phyloP scores from a whole-genome alignment of 1,140 invertebrate genomes.

The Melanaphis sacchari region DNA sequence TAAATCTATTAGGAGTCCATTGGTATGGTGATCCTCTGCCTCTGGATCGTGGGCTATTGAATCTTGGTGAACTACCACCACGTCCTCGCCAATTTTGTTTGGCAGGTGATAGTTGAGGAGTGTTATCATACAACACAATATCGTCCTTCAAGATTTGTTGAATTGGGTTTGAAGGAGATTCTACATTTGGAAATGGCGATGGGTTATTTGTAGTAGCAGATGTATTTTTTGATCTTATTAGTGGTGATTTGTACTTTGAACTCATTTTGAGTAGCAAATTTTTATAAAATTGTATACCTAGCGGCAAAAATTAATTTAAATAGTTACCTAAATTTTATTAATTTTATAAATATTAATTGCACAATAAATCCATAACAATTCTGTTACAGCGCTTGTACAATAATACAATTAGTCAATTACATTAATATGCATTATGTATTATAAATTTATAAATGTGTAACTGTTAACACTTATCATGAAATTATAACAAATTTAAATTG shows the following conservation, averaged over 20 bases:
- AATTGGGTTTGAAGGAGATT: neutral
- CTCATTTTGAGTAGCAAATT: neutral
- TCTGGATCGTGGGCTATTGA: neutral
- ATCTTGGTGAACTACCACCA: constrained; percentile 26
- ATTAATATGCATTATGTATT: too few relatives aligned
- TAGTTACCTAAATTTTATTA: too few relatives aligned
- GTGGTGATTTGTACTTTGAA: constrained; percentile 21
- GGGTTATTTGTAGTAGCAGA: neutral
- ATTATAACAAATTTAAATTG: neutral
- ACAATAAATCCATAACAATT: neutral
- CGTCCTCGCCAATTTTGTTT: neutral
- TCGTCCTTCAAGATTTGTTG: neutral
- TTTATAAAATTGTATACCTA: neutral
- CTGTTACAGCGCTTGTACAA: neutral
- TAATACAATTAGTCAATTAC: too few relatives aligned
- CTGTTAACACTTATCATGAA: neutral
- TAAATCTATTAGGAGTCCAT: neutral
- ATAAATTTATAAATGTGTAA: too few relatives aligned
- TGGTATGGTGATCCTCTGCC: constrained; percentile 19
- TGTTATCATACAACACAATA: neutral
- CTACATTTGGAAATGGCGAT: neutral
- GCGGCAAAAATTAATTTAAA: too few relatives aligned
- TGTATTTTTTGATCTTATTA: neutral
- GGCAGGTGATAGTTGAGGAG: neutral
- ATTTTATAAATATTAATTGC: neutral